Percentiles rank a stretch among this genome's conserved stretches.
Conservation (phyloP, 2,797 vertebrate genomes). For the Girardinus metallicus region DNA sequence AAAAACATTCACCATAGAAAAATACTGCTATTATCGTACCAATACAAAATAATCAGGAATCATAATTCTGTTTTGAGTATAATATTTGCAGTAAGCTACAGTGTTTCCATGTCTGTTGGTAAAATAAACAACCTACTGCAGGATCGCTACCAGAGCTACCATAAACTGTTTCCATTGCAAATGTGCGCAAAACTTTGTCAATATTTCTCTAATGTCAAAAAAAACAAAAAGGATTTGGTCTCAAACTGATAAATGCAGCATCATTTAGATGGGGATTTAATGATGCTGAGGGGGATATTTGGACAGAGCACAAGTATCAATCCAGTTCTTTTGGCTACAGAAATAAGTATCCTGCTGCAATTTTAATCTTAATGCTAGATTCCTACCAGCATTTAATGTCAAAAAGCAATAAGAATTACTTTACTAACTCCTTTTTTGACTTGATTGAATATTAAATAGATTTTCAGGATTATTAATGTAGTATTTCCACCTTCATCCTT, state of each 20-base stretch:
- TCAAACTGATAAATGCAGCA: neutral
- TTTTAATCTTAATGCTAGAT: neutral
- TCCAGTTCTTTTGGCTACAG: neutral
- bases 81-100: neutral
- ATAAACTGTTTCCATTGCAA: no score
- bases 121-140: neutral
- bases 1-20: neutral
- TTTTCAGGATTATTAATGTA: neutral
- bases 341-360: neutral
- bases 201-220: no score
- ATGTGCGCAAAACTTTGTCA: no score
- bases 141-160: neutral
- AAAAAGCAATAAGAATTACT: neutral
- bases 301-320: neutral
- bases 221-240: neutral
- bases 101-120: neutral
- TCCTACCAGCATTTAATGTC: neutral
- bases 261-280: neutral
- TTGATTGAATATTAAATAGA: neutral
- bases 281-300: neutral
- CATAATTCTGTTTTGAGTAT: neutral
- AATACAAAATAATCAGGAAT: neutral
- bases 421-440: neutral
- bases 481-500: neutral
- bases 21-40: neutral